Evolutionary conservation across 2,797 vertebrate genomes (phyloP), one percentile per base, ranked within the genome.

Genomic region (Spea hammondii): DNA sequence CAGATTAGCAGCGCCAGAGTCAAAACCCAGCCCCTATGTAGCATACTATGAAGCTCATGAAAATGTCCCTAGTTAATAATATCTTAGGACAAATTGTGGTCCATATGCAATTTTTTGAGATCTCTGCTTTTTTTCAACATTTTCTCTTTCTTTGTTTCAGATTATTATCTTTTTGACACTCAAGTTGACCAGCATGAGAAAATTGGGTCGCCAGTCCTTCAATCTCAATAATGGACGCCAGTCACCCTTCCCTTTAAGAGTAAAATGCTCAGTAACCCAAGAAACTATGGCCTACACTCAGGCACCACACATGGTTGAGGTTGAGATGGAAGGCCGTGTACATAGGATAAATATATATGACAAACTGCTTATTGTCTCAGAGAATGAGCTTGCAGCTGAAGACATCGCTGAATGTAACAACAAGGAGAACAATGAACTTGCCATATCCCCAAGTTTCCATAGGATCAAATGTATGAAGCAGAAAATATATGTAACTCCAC

Each of bases 371-470:
- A 94, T 99, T 77, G 95, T 99, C 78, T 98, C 97, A 0, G 97
- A 99, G 84, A 97, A 99, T 0, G 98, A 99, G 84, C 93, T 99
- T 90, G 95, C 95, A 4, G 97, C 97, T 67, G 96, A 99, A 91
- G 98, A 99, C 86, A 96, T 99, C 82, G 95, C 90, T 0, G 98
- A 99, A 85, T 99, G 96, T 86, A 99, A 96, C 88, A 99, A 99
- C 92, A 99, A 99, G 85, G 98, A 99, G 79, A 99, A 99, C 89
- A 98, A 95, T 0, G 96, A 98, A 84, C 95, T 97, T 84, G 94
- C 95, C 13, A 90, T 94, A 1, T 88, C 92, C 68, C 89, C 93
- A 65, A 85, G 92, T 74, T 91, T 91, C 1, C 89, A 90, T 50
- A 95, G 94, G 69, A 90, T 89, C 45, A 93, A 95, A 70, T 89